phyloP scores from a whole-genome alignment of 1,140 invertebrate species.

The Drosophila ohnishii region DNA sequence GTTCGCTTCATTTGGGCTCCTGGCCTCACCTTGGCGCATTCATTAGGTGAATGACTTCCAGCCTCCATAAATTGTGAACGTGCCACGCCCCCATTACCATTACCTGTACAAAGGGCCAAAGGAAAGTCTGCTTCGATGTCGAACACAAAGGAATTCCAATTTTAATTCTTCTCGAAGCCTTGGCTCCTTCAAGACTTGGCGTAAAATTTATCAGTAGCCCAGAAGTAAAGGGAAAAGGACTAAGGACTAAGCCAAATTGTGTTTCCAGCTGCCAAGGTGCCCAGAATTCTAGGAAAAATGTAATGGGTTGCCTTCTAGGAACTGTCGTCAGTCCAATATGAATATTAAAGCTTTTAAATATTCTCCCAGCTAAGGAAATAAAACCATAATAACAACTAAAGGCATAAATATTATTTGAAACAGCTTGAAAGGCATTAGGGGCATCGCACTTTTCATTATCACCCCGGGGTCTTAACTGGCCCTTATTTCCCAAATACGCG shows the following conservation, averaged over 20 bases:
- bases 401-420: conserved; percentile 24
- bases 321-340: not conserved
- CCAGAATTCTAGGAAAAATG: not conserved
- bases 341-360: not conserved
- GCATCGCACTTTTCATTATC: conserved; percentile 39
- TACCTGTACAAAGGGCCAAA: conserved; percentile 6
- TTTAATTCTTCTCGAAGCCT: conserved; percentile 32
- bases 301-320: not conserved
- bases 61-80: conserved; percentile 51
- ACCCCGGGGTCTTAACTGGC: conserved; percentile 17
- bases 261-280: not conserved
- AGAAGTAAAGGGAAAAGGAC: not conserved
- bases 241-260: not conserved
- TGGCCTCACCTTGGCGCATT: conserved; percentile 66
- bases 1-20: conserved; percentile 12
- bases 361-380: not conserved
- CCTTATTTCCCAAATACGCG: conserved; percentile 56
- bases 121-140: not conserved
- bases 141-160: conserved; percentile 42
- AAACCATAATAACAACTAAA: conserved; percentile 1
- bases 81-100: conserved; percentile 44
- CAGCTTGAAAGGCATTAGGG: conserved; percentile 6
- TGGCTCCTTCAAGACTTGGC: conserved; percentile 22
- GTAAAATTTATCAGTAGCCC: conserved; percentile 32
- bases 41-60: conserved; percentile 74